Evolutionary conservation across 2,113 vertebrate genomes (phyloP).

Genomic region (Sinocyclocheilus anophthalmus): DNA sequence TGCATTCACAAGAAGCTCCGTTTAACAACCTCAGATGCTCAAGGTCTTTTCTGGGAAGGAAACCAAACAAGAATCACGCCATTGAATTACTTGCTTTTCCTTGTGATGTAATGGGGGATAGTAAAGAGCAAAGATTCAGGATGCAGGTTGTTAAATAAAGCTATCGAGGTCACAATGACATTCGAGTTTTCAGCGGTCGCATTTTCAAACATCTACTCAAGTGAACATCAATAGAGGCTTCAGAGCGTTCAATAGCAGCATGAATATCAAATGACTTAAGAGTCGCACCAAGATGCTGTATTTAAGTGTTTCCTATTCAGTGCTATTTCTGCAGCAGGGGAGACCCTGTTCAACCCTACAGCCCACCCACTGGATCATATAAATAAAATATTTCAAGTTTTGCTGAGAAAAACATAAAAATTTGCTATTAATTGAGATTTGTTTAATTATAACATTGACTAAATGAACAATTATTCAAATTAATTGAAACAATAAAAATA

Average conservation of each 20-base stretch:
- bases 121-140: neutral
- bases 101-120: neutral
- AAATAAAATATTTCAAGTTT: neutral
- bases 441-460: neutral
- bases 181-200: neutral
- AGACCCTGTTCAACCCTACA: neutral
- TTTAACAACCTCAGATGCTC: slow-evolving; percentile 10
- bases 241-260: slow-evolving; percentile 6
- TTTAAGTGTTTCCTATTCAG: neutral
- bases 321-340: neutral
- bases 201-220: slow-evolving; percentile 12
- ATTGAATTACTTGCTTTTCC: neutral
- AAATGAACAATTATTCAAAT: no score
- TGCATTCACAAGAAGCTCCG: neutral
- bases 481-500: no score
- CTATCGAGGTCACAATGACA: slow-evolving; percentile 13
- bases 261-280: slow-evolving; percentile 24
- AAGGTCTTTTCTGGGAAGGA: slow-evolving; percentile 18
- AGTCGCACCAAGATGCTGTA: neutral
- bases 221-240: slow-evolving; percentile 33
- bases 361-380: neutral
- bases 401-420: neutral
- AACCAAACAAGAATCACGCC: slow-evolving; percentile 7
- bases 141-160: slow-evolving; percentile 16
- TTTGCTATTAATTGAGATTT: neutral